phyloP scores from a whole-genome alignment of 2,888 invertebrate species.

The Automeris io region DNA sequence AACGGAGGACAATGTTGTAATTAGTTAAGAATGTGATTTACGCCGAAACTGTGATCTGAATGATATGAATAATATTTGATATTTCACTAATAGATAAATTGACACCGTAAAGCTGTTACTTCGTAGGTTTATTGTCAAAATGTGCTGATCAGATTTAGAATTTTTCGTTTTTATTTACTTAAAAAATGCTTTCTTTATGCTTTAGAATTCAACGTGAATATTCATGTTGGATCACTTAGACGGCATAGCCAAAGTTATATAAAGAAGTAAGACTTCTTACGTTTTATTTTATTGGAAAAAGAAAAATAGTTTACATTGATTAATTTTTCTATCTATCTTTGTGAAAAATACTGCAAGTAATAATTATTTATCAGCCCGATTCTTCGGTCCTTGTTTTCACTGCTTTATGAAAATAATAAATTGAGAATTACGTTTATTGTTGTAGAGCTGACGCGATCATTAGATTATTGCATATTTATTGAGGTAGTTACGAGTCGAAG shows the following conservation, averaged over 20 bases:
- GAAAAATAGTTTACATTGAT: constrained; percentile 16
- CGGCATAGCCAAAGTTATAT: constrained; percentile 74
- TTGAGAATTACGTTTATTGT: constrained; percentile 50
- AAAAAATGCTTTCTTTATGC: constrained; percentile 65
- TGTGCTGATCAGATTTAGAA: constrained; percentile 33
- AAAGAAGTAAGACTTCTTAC: constrained; percentile 63
- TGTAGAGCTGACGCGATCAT: constrained; percentile 61
- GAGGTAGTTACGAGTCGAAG: constrained; percentile 48
- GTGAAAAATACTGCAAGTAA: constrained; percentile 7
- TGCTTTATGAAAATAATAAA: constrained; percentile 20
- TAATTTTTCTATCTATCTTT: constrained; percentile 6
- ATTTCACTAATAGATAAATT: constrained; percentile 76
- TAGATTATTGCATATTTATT: constrained; percentile 66
- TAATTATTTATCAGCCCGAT: constrained; percentile 14
- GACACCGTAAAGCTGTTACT: constrained; percentile 63
- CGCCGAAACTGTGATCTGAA: constrained; percentile 79
- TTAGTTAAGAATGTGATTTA: constrained; percentile 76
- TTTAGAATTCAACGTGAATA: constrained; percentile 49
- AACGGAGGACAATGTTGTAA: constrained; percentile 72
- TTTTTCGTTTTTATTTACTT: constrained; percentile 38
- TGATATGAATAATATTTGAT: constrained; percentile 78
- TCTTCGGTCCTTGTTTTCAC: constrained; percentile 38
- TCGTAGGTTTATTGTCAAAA: constrained; percentile 43
- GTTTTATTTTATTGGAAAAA: constrained; percentile 28
- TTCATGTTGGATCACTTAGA: constrained; percentile 52